These are phyloP conservation scores for Platorchestia sp. DNA, from an alignment of 1,140 invertebrate genomes.

Conservation along the genomic window DNA sequence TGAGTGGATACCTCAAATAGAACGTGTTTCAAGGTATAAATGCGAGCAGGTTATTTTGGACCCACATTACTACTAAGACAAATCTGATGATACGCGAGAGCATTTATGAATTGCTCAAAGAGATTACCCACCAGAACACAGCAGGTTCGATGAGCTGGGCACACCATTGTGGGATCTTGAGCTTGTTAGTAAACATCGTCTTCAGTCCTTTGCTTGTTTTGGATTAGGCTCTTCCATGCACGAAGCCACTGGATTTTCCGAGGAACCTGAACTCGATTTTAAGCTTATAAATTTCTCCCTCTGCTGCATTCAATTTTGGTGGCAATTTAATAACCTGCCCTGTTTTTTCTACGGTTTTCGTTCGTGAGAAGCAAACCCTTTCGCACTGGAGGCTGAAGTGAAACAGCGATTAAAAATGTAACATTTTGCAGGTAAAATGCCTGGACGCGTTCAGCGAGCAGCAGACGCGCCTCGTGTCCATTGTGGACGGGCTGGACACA, in stretches of 20 bases:
- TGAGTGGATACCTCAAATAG: background rate
- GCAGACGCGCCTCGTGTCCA: conserved; percentile 92
- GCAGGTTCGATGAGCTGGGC: no score
- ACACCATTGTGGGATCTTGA: no score
- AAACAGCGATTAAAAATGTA: background rate
- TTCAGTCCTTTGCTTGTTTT: background rate
- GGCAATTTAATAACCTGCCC: background rate
- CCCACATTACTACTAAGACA: no score
- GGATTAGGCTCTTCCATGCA: background rate
- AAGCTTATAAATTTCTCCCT: background rate
- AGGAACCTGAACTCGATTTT: background rate
- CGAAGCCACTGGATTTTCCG: background rate
- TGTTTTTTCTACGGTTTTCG: background rate
- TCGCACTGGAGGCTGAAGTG: background rate
- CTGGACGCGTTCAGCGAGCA: conserved; percentile 91
- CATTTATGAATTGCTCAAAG: no score
- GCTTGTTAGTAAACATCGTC: no score
- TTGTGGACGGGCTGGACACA: conserved; percentile 97
- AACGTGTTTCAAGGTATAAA: background rate
- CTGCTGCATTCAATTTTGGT: background rate
- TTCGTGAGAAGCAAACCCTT: background rate
- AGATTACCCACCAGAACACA: no score
- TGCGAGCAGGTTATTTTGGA: no score
- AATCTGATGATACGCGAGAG: no score
- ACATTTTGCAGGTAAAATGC: conserved; percentile 78